Evolutionary conservation across 2,888 invertebrate genomes (phyloP).

Genomic region (Balanococcus diminutus): DNA sequence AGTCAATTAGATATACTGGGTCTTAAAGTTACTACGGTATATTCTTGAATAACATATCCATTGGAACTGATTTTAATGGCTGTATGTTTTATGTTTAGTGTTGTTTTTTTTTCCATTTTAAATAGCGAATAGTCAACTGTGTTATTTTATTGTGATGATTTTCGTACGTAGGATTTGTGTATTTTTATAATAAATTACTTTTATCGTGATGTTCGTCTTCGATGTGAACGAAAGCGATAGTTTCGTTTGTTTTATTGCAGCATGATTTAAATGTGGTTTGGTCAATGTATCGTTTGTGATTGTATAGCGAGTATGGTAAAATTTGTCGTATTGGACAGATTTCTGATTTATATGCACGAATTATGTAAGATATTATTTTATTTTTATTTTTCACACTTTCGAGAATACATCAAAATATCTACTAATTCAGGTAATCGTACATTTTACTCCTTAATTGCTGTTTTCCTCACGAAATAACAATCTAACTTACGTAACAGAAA

Average conservation of each 20-base stretch:
- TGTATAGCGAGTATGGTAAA: too few species aligned
- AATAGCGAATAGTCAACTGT: neutral
- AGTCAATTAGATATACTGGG: neutral
- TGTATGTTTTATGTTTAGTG: neutral
- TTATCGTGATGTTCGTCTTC: neutral
- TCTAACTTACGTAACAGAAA: conserved; percentile 2
- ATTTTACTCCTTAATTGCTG: neutral
- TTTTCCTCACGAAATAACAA: neutral
- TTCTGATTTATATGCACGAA: neutral
- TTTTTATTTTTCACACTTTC: too few species aligned
- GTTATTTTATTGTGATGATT: conserved; percentile 41
- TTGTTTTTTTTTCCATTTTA: neutral
- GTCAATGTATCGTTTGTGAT: too few species aligned
- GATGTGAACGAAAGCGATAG: neutral
- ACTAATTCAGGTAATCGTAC: too few species aligned
- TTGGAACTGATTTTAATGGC: neutral
- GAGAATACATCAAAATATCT: too few species aligned
- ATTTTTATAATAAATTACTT: neutral
- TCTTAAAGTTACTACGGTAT: neutral
- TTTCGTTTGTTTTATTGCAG: neutral
- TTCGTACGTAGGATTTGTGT: conserved; percentile 5
- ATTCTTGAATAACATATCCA: neutral
- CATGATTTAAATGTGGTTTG: neutral
- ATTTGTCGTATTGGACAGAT: neutral
- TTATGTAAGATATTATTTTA: neutral